Conservation (phyloP, 2,888 invertebrate species). For the Artemia sp. region DNA sequence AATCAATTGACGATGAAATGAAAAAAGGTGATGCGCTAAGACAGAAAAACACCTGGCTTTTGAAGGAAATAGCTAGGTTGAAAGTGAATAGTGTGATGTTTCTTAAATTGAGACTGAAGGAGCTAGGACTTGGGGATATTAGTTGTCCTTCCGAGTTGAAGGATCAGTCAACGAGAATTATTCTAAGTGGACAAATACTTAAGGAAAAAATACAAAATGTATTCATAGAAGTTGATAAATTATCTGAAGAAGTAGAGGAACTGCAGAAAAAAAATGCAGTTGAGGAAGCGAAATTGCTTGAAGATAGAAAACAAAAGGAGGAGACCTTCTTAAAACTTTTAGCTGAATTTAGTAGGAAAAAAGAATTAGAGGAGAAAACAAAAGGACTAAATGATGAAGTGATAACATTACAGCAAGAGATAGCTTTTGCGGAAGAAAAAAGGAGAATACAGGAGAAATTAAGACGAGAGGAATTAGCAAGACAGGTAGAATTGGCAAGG, state of each 20-base stretch:
- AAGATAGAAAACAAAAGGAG: slow-evolving; percentile 19
- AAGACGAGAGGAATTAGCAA: slow-evolving; percentile 15
- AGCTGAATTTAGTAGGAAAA: not conserved
- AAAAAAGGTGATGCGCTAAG: slow-evolving; percentile 29
- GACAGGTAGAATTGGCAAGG: slow-evolving; percentile 13
- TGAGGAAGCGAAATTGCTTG: slow-evolving; percentile 16
- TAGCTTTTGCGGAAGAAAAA: not conserved
- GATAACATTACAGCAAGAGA: not conserved
- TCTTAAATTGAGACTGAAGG: slow-evolving; percentile 72
- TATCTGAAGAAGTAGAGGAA: not conserved
- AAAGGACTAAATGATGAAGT: not conserved
- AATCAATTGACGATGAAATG: slow-evolving; percentile 65
- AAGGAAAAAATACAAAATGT: slow-evolving; percentile 72
- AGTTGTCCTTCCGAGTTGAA: slow-evolving; percentile 66
- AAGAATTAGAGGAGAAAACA: slow-evolving; percentile 13
- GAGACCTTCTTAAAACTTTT: slow-evolving; percentile 2
- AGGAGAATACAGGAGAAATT: slow-evolving; percentile 15
- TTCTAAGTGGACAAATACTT: slow-evolving; percentile 74
- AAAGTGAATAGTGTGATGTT: slow-evolving; percentile 79
- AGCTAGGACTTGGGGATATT: slow-evolving; percentile 65
- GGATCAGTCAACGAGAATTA: slow-evolving; percentile 73
- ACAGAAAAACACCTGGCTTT: slow-evolving; percentile 60
- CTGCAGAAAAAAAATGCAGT: not conserved
- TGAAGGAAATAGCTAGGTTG: slow-evolving; percentile 77
- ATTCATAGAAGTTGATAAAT: slow-evolving; percentile 51